phyloP scores from a whole-genome alignment of 2,113 vertebrate species.

The Indicator maculatus region DNA sequence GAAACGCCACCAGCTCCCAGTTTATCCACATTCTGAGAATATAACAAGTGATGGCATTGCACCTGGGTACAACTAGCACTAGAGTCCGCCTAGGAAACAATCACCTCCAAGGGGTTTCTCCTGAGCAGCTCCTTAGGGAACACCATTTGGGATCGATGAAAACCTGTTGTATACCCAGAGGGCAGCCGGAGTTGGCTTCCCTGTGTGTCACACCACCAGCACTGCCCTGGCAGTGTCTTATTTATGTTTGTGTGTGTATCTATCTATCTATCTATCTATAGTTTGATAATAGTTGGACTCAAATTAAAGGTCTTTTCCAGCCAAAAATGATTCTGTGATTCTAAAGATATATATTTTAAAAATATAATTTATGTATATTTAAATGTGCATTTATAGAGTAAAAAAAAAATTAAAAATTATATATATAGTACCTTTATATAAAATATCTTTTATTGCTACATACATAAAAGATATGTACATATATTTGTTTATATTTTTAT shows the following conservation, averaged over 20 bases:
- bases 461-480: neutral
- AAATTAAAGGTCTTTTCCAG: no score
- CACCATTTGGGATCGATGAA: neutral
- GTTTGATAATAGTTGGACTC: no score
- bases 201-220: neutral
- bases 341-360: neutral
- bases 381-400: no score
- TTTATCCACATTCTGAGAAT: neutral
- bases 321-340: neutral
- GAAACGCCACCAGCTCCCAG: neutral
- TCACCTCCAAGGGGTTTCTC: neutral
- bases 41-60: rapidly evolving
- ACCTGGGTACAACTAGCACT: rapidly evolving
- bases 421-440: neutral
- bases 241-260: no score
- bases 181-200: neutral
- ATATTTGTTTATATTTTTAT: neutral
- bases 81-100: neutral
- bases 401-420: no score
- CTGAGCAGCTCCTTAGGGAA: neutral
- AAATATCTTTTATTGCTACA: neutral
- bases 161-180: neutral
- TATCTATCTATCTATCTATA: no score
- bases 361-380: no score
- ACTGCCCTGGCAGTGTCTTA: neutral